Evolutionary conservation across 2,888 invertebrate species (phyloP).

Genomic region (Erynnis tages): DNA sequence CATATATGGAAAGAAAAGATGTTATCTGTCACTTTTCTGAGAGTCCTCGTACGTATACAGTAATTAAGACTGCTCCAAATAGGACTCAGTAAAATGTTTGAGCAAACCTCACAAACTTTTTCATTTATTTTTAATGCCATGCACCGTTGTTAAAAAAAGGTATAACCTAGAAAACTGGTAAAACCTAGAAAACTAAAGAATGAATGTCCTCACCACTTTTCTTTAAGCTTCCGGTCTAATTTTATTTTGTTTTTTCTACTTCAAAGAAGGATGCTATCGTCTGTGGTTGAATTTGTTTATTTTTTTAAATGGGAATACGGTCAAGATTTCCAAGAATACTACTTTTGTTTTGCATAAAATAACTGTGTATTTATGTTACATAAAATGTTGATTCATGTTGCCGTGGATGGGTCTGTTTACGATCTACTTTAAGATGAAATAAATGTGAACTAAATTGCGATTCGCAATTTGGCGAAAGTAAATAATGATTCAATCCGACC

Average conservation of each 20-base stretch:
- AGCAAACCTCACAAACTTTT: too few relatives aligned
- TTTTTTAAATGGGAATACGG: background rate
- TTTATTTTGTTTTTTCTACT: background rate
- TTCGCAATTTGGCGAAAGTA: constrained; percentile 5
- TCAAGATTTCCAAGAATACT: background rate
- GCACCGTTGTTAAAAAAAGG: too few relatives aligned
- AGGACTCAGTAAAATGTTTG: too few relatives aligned
- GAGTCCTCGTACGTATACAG: too few relatives aligned
- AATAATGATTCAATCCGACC: constrained; percentile 3
- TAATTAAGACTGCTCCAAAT: too few relatives aligned
- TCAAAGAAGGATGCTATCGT: background rate
- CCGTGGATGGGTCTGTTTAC: constrained; percentile 1
- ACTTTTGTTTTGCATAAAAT: background rate
- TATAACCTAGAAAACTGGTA: too few relatives aligned
- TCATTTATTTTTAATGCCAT: too few relatives aligned
- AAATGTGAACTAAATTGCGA: constrained; percentile 1
- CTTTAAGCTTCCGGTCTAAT: too few relatives aligned
- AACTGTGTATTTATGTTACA: background rate
- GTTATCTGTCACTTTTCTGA: too few relatives aligned
- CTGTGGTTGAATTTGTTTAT: background rate
- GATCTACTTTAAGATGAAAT: background rate
- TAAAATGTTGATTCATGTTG: background rate
- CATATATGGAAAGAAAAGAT: too few relatives aligned
- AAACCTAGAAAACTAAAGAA: too few relatives aligned
- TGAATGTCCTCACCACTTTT: too few relatives aligned